Conservation (phyloP, 2,888 invertebrate genomes). For the Prionchulus punctatus region DNA sequence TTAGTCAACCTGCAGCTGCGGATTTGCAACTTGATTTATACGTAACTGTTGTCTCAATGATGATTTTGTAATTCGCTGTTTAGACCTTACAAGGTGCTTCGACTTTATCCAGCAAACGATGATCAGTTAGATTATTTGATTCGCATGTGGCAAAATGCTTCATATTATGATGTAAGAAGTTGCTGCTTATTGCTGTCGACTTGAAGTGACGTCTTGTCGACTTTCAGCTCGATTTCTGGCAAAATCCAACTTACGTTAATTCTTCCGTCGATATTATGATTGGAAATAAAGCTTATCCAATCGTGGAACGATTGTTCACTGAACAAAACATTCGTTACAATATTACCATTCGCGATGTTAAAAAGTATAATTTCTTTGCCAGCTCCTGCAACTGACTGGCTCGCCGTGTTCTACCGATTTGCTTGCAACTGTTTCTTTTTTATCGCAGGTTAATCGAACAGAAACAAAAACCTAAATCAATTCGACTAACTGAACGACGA, state of each 20-base stretch:
- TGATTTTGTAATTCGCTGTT: too few species aligned
- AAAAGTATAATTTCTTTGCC: conserved; percentile 18
- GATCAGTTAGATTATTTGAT: not conserved
- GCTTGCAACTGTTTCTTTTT: not conserved
- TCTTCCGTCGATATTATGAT: conserved; percentile 28
- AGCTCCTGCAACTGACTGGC: not conserved
- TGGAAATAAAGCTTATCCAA: conserved; percentile 17
- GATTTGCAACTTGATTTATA: too few species aligned
- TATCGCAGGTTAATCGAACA: not conserved
- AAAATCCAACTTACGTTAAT: conserved; percentile 22
- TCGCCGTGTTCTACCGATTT: not conserved
- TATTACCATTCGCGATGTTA: conserved; percentile 25
- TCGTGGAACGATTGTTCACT: conserved; percentile 22
- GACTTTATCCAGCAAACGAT: not conserved
- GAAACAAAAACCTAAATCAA: not conserved
- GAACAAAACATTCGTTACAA: conserved; percentile 21
- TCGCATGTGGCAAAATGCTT: not conserved
- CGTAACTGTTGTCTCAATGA: too few species aligned
- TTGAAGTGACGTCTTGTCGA: too few species aligned
- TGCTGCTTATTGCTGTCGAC: too few species aligned
- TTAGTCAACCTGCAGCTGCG: too few species aligned
- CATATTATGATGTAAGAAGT: not conserved
- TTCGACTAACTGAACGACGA: not conserved
- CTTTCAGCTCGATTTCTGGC: conserved; percentile 16
- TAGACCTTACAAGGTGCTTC: not conserved